These are phyloP conservation scores for Coelopa pilipes DNA, from an alignment of 2,888 invertebrate genomes.

Conservation along the genomic window DNA sequence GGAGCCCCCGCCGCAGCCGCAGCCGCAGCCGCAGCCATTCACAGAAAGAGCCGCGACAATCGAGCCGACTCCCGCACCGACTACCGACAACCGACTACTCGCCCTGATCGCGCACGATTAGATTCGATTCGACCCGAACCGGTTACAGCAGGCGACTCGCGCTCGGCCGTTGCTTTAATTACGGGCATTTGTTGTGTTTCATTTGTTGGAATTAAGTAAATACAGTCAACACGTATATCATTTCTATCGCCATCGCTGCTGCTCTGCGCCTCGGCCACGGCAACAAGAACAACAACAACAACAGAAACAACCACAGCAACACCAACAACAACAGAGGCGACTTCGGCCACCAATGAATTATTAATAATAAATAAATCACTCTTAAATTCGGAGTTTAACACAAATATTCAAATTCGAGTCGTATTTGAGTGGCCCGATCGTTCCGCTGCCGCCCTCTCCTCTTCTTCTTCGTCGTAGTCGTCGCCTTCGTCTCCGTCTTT, in stretches of 20 bases:
- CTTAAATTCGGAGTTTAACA: conserved; percentile 63
- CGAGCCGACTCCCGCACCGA: too few species aligned
- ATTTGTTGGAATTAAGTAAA: conserved; percentile 1
- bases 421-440: conserved; percentile 23
- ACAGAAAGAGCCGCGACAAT: too few species aligned
- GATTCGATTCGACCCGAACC: not conserved
- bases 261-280: too few species aligned
- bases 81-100: too few species aligned
- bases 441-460: not conserved
- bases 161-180: not conserved
- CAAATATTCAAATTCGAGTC: conserved; percentile 57
- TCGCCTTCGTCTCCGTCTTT: too few species aligned
- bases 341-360: conserved; percentile 60
- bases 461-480: not conserved
- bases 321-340: not conserved
- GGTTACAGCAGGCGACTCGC: not conserved
- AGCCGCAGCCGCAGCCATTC: too few species aligned
- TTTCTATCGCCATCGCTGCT: not conserved
- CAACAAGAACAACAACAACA: too few species aligned
- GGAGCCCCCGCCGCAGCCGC: too few species aligned
- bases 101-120: not conserved
- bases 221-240: conserved; percentile 4
- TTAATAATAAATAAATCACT: conserved; percentile 66
- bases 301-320: too few species aligned
- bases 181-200: not conserved